A percentile compares a stretch with the other conserved stretches of the same genome.
Evolutionary conservation across 2,888 invertebrate genomes (phyloP).

Genomic region (Clistopyga incitator): DNA sequence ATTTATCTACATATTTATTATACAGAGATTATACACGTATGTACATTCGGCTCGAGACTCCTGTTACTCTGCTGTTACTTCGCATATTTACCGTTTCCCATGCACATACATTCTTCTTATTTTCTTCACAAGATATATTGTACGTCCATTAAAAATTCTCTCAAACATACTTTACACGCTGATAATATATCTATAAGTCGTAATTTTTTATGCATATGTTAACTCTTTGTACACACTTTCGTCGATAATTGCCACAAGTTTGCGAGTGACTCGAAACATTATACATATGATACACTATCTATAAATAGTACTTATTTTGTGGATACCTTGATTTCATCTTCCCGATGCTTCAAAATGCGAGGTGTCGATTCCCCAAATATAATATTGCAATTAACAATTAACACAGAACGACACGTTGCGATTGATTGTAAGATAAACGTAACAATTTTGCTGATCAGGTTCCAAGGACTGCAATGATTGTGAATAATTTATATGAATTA

Average conservation of each 20-base stretch:
- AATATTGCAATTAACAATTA: constrained; percentile 8
- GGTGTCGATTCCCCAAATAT: constrained; percentile 66
- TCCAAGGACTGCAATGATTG: not conserved
- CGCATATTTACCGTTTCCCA: not conserved
- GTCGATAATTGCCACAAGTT: constrained; percentile 2
- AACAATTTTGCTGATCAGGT: not conserved
- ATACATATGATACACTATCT: constrained; percentile 37
- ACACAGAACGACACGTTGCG: not conserved
- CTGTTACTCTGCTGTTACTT: not conserved
- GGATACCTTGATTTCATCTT: constrained; percentile 19
- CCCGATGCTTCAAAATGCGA: constrained; percentile 60
- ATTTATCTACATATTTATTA: constrained; percentile 66
- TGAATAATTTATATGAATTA: not conserved
- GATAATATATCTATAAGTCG: constrained; percentile 28
- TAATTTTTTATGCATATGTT: constrained; percentile 11
- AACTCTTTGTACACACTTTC: constrained; percentile 37
- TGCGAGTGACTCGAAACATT: constrained; percentile 15
- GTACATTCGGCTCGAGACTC: constrained; percentile 41
- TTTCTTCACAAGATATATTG: not conserved
- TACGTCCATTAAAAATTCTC: constrained; percentile 26
- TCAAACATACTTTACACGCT: constrained; percentile 30
- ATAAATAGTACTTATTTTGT: constrained; percentile 31
- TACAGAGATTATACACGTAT: constrained; percentile 62
- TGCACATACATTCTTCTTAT: not conserved
- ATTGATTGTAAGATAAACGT: not conserved